phyloP scores from a whole-genome alignment of 2,797 vertebrate genomes.

The Thalassophryne amazonica region DNA sequence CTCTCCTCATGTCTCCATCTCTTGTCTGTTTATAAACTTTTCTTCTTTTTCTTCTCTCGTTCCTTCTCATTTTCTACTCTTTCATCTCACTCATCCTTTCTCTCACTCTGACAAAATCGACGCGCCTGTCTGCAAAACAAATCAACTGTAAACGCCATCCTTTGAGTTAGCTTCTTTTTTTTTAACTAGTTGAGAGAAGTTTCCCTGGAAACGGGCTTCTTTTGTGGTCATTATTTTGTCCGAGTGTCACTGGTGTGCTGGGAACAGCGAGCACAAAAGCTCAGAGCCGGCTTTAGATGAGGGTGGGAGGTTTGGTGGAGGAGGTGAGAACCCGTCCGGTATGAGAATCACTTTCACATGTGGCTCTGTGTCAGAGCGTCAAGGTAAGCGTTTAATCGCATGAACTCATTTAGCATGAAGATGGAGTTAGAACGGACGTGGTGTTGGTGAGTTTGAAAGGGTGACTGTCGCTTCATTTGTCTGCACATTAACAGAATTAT shows the following conservation, averaged over 20 bases:
- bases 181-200: conserved; percentile 74
- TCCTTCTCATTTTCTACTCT: conserved; percentile 60
- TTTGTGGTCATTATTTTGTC: conserved; percentile 86
- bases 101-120: conserved; percentile 68
- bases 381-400: conserved; percentile 62
- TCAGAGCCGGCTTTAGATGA: conserved; percentile 61
- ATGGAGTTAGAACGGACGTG: background rate
- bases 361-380: conserved; percentile 38
- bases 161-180: conserved; percentile 52
- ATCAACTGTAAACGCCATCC: conserved; percentile 73
- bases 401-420: background rate
- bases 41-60: background rate
- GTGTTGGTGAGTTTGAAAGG: background rate
- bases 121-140: conserved; percentile 75
- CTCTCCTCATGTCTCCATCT: background rate
- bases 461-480: too few relatives aligned
- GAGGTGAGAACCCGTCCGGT: conserved; percentile 60
- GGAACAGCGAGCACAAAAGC: conserved; percentile 83
- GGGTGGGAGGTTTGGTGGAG: conserved; percentile 49
- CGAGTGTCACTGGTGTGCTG: conserved; percentile 82
- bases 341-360: conserved; percentile 60
- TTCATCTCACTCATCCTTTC: conserved; percentile 62
- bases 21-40: conserved; percentile 25
- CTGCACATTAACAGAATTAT: too few relatives aligned
- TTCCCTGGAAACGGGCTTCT: conserved; percentile 92